These are phyloP conservation scores for Xiphophorus birchmanni DNA, from an alignment of 2,797 vertebrate genomes.

Conservation along the genomic window DNA sequence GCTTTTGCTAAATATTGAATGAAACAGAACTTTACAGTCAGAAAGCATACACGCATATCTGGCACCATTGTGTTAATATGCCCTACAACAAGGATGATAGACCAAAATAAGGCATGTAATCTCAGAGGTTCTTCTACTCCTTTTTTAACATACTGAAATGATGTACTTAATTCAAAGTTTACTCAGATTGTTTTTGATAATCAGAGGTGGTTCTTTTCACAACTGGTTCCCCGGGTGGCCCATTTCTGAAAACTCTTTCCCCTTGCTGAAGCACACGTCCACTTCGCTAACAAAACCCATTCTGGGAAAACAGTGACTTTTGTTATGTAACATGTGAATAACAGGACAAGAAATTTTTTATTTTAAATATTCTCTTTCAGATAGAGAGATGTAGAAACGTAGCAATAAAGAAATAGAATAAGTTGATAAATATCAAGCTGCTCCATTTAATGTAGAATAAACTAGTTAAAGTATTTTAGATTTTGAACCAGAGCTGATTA, in stretches of 20 bases:
- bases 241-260: not conserved
- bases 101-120: not conserved
- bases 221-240: not conserved
- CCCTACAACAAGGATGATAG: not conserved
- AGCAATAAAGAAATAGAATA: not conserved
- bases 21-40: conserved; percentile 22
- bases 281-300: not conserved
- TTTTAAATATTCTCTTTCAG: not conserved
- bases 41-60: conserved; percentile 10
- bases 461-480: not conserved
- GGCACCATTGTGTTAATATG: not conserved
- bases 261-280: not conserved
- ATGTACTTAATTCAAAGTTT: not conserved
- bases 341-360: not conserved
- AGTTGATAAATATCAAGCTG: not conserved
- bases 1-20: conserved; percentile 57
- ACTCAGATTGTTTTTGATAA: too few relatives aligned
- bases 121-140: not conserved
- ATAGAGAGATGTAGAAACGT: not conserved
- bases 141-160: not conserved
- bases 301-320: not conserved
- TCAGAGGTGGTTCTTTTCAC: not conserved
- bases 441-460: not conserved
- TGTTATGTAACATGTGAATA: not conserved
- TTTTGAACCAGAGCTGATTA: not conserved